A percentile compares a stretch with the other conserved stretches of the same genome.
Evolutionary conservation across 2,113 vertebrate species (phyloP).

Genomic region (Mormoops blainvillei): DNA sequence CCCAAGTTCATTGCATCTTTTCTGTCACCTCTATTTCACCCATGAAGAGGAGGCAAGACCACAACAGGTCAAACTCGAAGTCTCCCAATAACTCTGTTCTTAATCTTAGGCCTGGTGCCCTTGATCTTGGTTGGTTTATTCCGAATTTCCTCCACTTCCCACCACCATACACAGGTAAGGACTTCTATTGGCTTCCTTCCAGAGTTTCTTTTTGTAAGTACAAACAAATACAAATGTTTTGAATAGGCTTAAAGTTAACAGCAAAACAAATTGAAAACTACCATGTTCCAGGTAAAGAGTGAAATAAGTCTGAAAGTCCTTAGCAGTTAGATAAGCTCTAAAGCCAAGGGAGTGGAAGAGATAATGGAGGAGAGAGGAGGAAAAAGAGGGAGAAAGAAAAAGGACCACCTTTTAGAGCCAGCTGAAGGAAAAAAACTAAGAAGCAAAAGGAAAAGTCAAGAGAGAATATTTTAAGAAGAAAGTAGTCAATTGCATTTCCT

Average conservation of each 20-base stretch:
- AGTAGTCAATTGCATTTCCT: not conserved
- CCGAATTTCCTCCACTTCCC: not conserved
- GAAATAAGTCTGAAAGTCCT: not conserved
- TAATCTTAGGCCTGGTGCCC: not conserved
- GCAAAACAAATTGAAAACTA: not conserved
- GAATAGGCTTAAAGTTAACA: not conserved
- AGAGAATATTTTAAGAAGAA: not conserved
- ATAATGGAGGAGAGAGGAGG: not conserved
- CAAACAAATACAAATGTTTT: not conserved
- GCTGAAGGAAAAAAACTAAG: not conserved
- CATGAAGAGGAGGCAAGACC: not conserved
- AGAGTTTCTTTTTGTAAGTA: not conserved
- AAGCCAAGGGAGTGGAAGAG: not conserved
- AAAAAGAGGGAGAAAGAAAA: not conserved
- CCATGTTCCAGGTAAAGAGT: not conserved
- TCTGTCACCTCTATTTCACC: not conserved
- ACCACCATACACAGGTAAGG: not conserved
- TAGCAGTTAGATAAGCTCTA: not conserved
- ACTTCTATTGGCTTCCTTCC: not conserved
- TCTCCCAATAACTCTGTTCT: not conserved
- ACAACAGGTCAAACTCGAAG: not conserved
- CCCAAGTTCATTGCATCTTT: not conserved
- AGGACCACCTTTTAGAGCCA: not conserved
- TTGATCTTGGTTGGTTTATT: not conserved
- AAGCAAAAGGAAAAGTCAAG: not conserved